A percentile compares a stretch with the other conserved stretches of the same genome.
These are phyloP conservation scores for Stictonetta naevosa DNA, from an alignment of 2,113 vertebrate species.

Conservation along the genomic window DNA sequence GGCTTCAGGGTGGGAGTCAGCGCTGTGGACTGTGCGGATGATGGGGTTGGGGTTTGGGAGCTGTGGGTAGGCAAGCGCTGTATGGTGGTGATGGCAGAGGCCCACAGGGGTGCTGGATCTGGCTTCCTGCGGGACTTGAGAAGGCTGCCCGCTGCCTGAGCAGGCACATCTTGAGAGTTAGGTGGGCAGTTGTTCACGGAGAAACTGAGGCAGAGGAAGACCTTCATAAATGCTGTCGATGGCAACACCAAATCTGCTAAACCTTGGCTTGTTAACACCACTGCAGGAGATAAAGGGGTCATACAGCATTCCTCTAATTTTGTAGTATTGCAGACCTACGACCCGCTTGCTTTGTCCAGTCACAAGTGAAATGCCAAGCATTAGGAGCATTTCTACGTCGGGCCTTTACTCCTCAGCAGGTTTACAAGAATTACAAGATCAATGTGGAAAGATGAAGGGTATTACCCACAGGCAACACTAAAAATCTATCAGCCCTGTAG, in stretches of 20 bases:
- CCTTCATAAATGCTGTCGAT: not conserved
- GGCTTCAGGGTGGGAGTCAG: not conserved
- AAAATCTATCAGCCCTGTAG: not conserved
- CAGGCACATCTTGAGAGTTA: not conserved
- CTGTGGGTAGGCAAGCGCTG: not conserved
- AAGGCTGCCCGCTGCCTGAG: not conserved
- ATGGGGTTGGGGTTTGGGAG: not conserved
- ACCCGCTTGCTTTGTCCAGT: not conserved
- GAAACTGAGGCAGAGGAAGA: not conserved
- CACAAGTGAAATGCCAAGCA: not conserved
- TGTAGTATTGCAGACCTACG: not conserved
- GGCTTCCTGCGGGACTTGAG: not conserved
- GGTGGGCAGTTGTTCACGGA: not conserved
- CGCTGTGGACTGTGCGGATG: not conserved
- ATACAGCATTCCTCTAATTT: not conserved
- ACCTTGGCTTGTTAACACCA: not conserved
- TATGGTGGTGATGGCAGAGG: not conserved
- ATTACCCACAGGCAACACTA: not conserved
- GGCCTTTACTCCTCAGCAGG: not conserved
- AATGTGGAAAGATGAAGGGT: not conserved
- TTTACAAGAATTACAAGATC: not conserved
- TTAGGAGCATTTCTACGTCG: not conserved
- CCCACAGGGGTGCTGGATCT: not conserved
- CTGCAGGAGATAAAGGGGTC: not conserved
- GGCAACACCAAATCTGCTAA: not conserved